Base-by-base conservation (phyloP, 2,113 vertebrate species). In the Lasiurus cinereus region DNA sequence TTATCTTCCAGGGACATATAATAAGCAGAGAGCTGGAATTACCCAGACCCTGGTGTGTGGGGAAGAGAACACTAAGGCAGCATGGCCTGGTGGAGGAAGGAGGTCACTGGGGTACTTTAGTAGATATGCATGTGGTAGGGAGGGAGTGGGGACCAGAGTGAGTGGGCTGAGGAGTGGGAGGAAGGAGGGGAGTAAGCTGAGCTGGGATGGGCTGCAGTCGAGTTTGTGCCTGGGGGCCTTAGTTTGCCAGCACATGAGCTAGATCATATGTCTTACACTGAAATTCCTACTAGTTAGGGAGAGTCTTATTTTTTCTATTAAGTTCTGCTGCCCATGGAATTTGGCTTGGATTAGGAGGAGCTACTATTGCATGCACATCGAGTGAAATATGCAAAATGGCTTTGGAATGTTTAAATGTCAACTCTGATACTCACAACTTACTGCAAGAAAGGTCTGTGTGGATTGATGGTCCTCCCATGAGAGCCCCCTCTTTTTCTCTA, bases 161-260 rank as follows among this genome's bases (percentile, higher is more conserved):
- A 22, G 43, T 0, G 13, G 19, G 48, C 21, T 0, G 0, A 22
- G 7, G 54, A 52, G 36, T 2, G 7, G 67, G 43, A 74, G 66
- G 48, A 43, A 74, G 66, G 48, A 43, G 15, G 46, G 69, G 15
- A 43, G 5, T 4, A 43, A 59, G 15, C 1, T 0, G 24, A 31
- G 39, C 13, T 19, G 66, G 50, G 66, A 33, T 67, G 46, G 46
- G 70, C 33, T 59, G 8, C 33, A 62, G 36, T 24, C 14, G 6
- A 15, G 56, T 7, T 46, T 46, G 27, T 69, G 46, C 29, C 43
- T 29, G 8, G 3, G 1, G 33, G 70, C 69, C 59, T 18, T 3
- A 22, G 36, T 56, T 14, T 67, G 50, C 56, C 31, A 31, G 22
- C 59, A 9, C 82, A n/a, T 52, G 29, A 86, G 31, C 50, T 22